Evolutionary conservation across 2,888 invertebrate genomes (phyloP).

Genomic region (Leuctra nigra): DNA sequence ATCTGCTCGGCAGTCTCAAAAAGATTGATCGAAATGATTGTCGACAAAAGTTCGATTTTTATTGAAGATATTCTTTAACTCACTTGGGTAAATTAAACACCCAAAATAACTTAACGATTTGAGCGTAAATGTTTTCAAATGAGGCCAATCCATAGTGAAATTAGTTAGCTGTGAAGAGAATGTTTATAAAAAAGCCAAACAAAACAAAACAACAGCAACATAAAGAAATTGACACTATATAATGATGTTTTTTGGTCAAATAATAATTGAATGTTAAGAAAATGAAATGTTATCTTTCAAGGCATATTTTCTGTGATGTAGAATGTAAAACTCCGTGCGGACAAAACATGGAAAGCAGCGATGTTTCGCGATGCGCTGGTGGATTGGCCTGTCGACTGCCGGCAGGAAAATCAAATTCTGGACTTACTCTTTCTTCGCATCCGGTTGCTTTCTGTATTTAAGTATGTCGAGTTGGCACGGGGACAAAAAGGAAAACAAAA

Average conservation of each 20-base stretch:
- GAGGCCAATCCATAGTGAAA: conserved; percentile 23
- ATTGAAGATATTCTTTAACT: not conserved
- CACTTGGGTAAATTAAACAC: not conserved
- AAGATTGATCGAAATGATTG: conserved; percentile 9
- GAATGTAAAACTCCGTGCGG: conserved; percentile 10
- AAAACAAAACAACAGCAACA: conserved; percentile 17
- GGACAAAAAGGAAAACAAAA: conserved; percentile 26
- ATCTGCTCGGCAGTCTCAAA: conserved; percentile 9
- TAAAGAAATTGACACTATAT: conserved; percentile 8
- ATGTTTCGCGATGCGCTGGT: conserved; percentile 3
- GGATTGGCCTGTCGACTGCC: conserved; percentile 30
- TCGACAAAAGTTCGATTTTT: not conserved
- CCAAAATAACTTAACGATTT: conserved; percentile 2
- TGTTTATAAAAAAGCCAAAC: conserved; percentile 9
- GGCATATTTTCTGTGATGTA: not conserved
- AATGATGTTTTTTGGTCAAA: not conserved
- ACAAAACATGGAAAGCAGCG: conserved; percentile 16
- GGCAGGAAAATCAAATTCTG: conserved; percentile 28
- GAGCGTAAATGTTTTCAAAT: conserved; percentile 4
- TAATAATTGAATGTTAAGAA: conserved; percentile 12
- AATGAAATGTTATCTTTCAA: conserved; percentile 13
- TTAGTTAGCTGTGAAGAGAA: conserved; percentile 20
- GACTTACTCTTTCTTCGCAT: conserved; percentile 62
- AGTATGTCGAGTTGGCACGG: conserved; percentile 20
- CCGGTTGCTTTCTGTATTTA: conserved; percentile 49